Conservation (phyloP, 2,888 invertebrate genomes). For the Anodontia alba region DNA sequence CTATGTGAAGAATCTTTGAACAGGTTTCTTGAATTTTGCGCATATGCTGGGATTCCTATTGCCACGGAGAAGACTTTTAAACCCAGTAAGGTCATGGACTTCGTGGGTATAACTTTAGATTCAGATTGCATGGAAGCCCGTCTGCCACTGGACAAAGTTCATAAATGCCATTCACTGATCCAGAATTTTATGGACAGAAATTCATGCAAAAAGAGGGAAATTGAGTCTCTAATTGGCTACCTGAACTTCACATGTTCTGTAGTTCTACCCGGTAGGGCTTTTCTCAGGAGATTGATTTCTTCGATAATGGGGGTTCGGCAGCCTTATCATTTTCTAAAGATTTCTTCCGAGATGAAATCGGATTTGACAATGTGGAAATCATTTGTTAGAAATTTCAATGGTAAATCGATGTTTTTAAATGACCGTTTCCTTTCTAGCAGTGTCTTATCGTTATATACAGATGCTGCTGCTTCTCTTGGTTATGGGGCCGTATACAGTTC, state of each 20-base stretch:
- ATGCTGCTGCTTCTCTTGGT: neutral
- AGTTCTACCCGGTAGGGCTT: constrained; percentile 26
- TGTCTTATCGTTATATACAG: too few relatives aligned
- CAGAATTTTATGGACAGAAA: neutral
- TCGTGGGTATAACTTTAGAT: constrained; percentile 27
- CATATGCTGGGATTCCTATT: constrained; percentile 21
- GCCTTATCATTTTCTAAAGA: neutral
- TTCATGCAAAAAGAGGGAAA: neutral
- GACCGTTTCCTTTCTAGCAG: neutral
- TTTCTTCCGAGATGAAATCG: neutral
- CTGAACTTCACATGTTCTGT: constrained; percentile 32
- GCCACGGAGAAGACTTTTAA: constrained; percentile 17
- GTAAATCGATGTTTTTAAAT: neutral
- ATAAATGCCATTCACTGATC: constrained; percentile 20
- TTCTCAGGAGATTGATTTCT: constrained; percentile 4
- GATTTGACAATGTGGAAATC: neutral
- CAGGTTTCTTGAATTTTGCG: constrained; percentile 21
- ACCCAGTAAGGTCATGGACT: constrained; percentile 19
- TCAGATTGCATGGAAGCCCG: constrained; percentile 15
- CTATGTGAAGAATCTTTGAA: too few relatives aligned
- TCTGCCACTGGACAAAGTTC: constrained; percentile 22
- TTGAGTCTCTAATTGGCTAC: neutral
- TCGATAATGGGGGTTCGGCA: neutral
- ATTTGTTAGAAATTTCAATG: neutral
- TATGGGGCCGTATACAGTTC: neutral